Conservation (phyloP, 1,140 invertebrate species). For the Marisa cornuarietis region DNA sequence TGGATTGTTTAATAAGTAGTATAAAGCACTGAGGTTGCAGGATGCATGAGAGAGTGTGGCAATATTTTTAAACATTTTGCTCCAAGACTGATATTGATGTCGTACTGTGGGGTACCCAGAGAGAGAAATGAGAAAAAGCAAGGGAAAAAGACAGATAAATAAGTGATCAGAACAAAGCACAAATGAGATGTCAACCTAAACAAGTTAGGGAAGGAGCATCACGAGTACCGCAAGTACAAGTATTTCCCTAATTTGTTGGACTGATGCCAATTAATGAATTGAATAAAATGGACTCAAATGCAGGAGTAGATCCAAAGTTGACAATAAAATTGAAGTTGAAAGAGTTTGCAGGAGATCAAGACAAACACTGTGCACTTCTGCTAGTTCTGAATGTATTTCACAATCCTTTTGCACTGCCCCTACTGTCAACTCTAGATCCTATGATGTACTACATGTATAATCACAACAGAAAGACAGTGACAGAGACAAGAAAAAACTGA, state of each 20-base stretch:
- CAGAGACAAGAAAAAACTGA: neutral
- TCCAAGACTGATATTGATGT: neutral
- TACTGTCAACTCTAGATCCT: neutral
- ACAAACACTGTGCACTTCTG: no score
- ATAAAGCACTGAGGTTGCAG: neutral
- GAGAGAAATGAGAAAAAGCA: neutral
- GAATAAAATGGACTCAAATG: neutral
- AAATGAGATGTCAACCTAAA: neutral
- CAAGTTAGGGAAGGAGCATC: neutral
- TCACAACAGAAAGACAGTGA: neutral
- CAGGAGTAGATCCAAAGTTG: neutral
- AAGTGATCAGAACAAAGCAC: neutral
- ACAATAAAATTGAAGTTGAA: neutral
- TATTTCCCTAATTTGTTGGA: neutral
- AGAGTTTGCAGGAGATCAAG: neutral
- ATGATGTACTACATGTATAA: neutral
- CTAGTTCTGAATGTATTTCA: no score
- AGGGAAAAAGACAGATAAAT: neutral
- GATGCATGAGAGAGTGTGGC: no score
- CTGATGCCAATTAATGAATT: neutral
- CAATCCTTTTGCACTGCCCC: no score
- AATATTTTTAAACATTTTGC: no score
- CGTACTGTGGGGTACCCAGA: neutral
- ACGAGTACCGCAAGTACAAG: neutral
- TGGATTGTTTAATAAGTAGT: neutral